Base-by-base conservation (phyloP, 2,797 vertebrate species). In the Neosalanx taihuensis region DNA sequence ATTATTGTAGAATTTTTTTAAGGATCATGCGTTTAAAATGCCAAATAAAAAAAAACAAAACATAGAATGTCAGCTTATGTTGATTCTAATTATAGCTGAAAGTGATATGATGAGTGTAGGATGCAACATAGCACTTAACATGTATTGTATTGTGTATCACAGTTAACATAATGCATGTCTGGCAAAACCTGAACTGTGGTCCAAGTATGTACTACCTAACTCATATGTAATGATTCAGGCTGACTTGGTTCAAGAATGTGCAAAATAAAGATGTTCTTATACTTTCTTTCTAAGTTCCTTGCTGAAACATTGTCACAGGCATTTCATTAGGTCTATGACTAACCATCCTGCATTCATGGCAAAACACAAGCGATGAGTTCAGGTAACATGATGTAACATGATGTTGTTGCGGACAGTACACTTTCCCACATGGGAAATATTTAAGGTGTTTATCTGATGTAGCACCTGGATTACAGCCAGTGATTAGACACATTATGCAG, bases 401-500 rank as follows among this genome's bases (percentile, higher is more conserved):
- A 5, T 5, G 41, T 56, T 17, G 51, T 56, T 56, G 79, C 71
- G 64, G 74, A 69, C 62, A 79, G 74, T 58, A 73, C 70, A 37
- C 66, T 58, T 78, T 76, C 69, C 80, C 76, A 80, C 78, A 79
- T 79, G 23, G 60, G 58, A 30, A 72, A 5, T 6, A 57, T 79
- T 81, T 87, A 90, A 85, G 76, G 73, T 33, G 74, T 84, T 86
- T 78, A 86, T 80, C 77, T 77, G 69, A 56, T 70, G 60, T 75
- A 80, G 78, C 26, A 69, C 65, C 57, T 73, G 85, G 90, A 91
- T 92, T 90, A 91, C 71, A 80, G 71, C 58, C 80, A 33, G 84
- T 37, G 86, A 91, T 90, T 88, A 90, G 72, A 81, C 59, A 67
- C 60, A 81, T 76, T 81, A 80, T 59, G 71, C 67, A 64, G 10